Conservation (phyloP, 2,113 vertebrate genomes). For the Hemiprocne comata region DNA sequence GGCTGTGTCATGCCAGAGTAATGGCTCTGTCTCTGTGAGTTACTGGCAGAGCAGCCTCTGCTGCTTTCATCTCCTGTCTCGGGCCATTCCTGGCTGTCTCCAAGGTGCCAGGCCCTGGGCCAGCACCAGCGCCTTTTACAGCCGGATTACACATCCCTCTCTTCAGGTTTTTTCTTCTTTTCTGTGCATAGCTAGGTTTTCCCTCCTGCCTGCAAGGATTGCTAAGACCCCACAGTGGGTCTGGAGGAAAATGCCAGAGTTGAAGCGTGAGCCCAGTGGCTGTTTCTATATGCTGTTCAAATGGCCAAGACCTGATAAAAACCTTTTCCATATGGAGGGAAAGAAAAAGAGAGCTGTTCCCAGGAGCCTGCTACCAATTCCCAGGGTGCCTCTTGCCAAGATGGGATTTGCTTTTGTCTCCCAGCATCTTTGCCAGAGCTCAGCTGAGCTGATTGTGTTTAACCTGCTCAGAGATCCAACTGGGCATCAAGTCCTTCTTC, state of each 20-base stretch:
- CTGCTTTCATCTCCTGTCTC: not conserved
- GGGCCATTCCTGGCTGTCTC: not conserved
- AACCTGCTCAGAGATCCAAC: not conserved
- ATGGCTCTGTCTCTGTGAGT: not conserved
- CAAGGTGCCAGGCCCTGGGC: not conserved
- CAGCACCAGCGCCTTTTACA: constrained; percentile 1
- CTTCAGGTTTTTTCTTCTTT: not conserved
- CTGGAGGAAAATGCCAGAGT: not conserved
- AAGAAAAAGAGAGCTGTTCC: constrained; percentile 19
- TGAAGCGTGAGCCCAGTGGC: not conserved
- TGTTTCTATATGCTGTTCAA: not conserved
- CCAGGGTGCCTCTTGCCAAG: constrained; percentile 24
- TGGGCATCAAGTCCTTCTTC: accelerated
- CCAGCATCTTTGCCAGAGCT: not conserved
- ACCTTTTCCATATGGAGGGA: not conserved
- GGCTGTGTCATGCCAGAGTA: not conserved
- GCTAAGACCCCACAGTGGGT: not conserved
- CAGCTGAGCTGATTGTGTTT: not conserved
- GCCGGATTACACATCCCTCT: not conserved
- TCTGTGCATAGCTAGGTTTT: not conserved
- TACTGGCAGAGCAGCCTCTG: not conserved
- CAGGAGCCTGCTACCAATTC: not conserved
- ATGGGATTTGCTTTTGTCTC: not conserved
- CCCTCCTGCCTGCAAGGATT: not conserved
- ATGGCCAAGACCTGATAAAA: not conserved